phyloP scores from a whole-genome alignment of 2,888 invertebrate genomes.

The Nudaria mundana region DNA sequence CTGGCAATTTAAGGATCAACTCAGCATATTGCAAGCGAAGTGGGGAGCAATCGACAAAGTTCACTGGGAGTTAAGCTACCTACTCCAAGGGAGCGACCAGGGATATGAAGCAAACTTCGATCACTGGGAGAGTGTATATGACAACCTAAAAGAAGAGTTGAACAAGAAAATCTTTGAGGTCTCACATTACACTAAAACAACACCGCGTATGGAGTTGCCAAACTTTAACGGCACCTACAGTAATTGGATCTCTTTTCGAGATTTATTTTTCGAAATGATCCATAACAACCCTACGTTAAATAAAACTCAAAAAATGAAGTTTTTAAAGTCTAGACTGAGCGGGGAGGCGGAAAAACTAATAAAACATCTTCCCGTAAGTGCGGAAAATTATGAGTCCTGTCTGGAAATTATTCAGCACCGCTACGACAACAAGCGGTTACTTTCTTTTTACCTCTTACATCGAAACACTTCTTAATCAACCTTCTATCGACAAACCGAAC shows the following conservation, averaged over 20 bases:
- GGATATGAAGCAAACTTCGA: no score
- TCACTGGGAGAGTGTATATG: not conserved
- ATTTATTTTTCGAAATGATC: not conserved
- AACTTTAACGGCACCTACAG: not conserved
- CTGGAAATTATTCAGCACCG: not conserved
- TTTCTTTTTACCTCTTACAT: conserved; percentile 1
- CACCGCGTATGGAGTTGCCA: not conserved
- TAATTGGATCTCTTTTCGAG: not conserved
- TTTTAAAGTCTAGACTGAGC: not conserved
- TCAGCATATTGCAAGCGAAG: no score
- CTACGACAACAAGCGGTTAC: not conserved
- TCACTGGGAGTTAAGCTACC: no score
- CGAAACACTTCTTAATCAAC: not conserved
- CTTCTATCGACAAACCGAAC: not conserved
- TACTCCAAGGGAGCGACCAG: no score
- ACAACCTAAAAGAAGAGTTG: not conserved
- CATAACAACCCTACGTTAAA: not conserved
- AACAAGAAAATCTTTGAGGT: not conserved
- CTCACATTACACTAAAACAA: not conserved
- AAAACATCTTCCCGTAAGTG: not conserved
- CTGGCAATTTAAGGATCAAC: no score
- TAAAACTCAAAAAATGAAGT: conserved; percentile 1
- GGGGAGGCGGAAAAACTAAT: not conserved
- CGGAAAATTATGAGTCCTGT: not conserved
- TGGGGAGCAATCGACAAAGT: no score